phyloP scores from a whole-genome alignment of 2,797 vertebrate genomes.

The Myotis findleyi region DNA sequence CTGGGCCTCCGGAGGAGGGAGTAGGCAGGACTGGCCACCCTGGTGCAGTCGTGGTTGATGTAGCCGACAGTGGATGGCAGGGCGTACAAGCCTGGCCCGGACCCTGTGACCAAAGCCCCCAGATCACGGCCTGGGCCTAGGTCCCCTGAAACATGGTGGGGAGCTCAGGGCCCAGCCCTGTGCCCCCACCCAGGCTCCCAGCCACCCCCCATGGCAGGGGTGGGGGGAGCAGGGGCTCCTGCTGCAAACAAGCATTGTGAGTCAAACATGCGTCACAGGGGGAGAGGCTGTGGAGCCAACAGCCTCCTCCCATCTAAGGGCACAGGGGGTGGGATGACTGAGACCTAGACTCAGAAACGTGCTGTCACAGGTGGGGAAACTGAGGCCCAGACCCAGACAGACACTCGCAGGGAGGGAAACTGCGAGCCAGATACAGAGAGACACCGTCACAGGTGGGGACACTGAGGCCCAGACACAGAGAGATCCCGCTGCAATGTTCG shows the following conservation, averaged over 20 bases:
- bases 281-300: not conserved
- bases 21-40: constrained; percentile 88
- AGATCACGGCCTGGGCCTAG: not conserved
- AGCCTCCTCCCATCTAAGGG: not conserved
- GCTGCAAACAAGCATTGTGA: constrained; percentile 22
- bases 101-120: constrained; percentile 84
- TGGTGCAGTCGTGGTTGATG: constrained; percentile 91
- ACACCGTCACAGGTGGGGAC: not conserved
- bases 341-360: not conserved
- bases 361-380: not conserved
- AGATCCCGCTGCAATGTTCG: not conserved
- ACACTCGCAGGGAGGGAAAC: no score
- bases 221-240: no score
- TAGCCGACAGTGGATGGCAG: constrained; percentile 91
- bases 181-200: not conserved
- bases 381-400: not conserved
- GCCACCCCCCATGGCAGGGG: not conserved
- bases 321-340: not conserved
- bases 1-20: constrained; percentile 88
- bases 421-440: no score
- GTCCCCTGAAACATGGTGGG: no score
- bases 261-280: not conserved
- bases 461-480: not conserved
- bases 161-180: not conserved
- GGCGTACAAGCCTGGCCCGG: constrained; percentile 90